These are phyloP conservation scores for Oncopodura yosiiana DNA, from an alignment of 1,140 invertebrate genomes.

Conservation along the genomic window DNA sequence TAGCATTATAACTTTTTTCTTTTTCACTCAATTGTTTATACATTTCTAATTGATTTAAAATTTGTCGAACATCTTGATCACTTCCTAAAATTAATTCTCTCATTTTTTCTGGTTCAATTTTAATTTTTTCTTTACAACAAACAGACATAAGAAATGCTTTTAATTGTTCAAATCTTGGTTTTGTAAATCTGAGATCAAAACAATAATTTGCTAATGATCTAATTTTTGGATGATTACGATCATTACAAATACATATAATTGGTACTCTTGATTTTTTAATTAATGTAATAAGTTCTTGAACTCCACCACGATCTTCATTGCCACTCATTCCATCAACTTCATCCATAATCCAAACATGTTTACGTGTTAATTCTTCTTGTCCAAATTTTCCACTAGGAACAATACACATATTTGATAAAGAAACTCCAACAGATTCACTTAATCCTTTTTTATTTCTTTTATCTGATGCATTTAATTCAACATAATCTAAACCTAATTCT, in stretches of 20 bases:
- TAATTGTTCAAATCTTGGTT: slow-evolving; percentile 81
- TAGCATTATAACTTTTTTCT: slow-evolving; percentile 40
- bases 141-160: slow-evolving; percentile 83
- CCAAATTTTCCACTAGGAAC: slow-evolving; percentile 35
- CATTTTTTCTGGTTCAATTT: slow-evolving; percentile 63
- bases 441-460: slow-evolving; percentile 83
- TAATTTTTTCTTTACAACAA: slow-evolving; percentile 83
- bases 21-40: slow-evolving; percentile 58
- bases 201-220: slow-evolving; percentile 86
- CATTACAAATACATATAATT: slow-evolving; percentile 98
- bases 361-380: slow-evolving; percentile 36
- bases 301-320: slow-evolving; percentile 94
- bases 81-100: slow-evolving; percentile 75
- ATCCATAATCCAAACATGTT: slow-evolving; percentile 95
- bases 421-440: slow-evolving; percentile 65
- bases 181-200: slow-evolving; percentile 73
- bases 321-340: slow-evolving; percentile 99
- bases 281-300: slow-evolving; percentile 84
- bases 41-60: slow-evolving; percentile 76
- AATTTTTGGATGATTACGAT: slow-evolving; percentile 88
- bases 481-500: slow-evolving; percentile 76
- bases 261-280: slow-evolving; percentile 87
- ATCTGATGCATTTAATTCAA: slow-evolving; percentile 97
- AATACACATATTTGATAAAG: slow-evolving; percentile 63
- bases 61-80: slow-evolving; percentile 88